Conservation (phyloP, 2,113 vertebrate genomes). For the Lamprologus lemairii region DNA sequence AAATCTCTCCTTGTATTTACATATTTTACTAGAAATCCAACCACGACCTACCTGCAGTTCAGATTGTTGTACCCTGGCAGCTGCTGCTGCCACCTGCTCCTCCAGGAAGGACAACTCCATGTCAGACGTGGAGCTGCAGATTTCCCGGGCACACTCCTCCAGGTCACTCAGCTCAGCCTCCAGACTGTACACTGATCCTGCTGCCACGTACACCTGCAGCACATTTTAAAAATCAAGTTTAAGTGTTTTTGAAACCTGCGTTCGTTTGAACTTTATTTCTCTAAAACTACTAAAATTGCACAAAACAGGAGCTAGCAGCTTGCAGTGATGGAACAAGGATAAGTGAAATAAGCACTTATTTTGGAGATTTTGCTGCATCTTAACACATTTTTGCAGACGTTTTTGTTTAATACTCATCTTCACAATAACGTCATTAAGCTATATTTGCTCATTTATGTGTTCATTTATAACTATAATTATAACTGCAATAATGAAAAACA, state of each 20-base stretch:
- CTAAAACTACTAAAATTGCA: neutral
- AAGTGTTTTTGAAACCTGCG: neutral
- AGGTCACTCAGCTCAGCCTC: constrained; percentile 85
- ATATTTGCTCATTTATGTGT: neutral
- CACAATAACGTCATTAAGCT: neutral
- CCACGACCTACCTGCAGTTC: constrained; percentile 81
- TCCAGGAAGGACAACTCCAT: constrained; percentile 83
- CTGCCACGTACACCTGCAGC: constrained; percentile 87
- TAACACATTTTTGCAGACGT: fast-evolving
- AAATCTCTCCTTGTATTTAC: neutral
- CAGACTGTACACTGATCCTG: constrained; percentile 81
- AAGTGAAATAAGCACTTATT: neutral
- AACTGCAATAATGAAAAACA: neutral
- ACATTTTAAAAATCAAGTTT: neutral
- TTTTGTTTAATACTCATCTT: neutral
- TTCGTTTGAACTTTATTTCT: neutral
- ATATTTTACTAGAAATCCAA: neutral
- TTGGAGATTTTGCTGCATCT: neutral
- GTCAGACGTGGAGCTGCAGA: constrained; percentile 77
- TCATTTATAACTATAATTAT: neutral
- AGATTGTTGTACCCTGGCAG: constrained; percentile 89
- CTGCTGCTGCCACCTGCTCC: constrained; percentile 90
- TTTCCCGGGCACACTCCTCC: constrained; percentile 81
- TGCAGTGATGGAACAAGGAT: neutral
- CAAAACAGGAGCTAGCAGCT: neutral